Evolutionary conservation across 2,888 invertebrate species (phyloP), one percentile per base, ranked within the genome.

Genomic region (Smittia sp.): DNA sequence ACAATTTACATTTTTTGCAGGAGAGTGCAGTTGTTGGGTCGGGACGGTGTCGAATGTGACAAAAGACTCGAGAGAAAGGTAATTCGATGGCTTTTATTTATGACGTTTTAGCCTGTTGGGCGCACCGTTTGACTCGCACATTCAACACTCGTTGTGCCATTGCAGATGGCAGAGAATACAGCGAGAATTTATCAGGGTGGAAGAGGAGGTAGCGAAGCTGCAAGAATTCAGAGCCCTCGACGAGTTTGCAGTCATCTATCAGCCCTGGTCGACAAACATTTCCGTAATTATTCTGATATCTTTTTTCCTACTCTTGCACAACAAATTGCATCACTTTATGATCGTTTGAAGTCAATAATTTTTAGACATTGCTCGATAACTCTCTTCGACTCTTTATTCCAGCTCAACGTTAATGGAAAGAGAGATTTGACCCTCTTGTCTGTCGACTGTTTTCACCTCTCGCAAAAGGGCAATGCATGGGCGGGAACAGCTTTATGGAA

Each of bases 371-470:
- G n/a, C n/a, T n/a, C n/a, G n/a, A n/a, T n/a, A n/a, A n/a, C n/a
- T n/a, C n/a, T n/a, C n/a, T n/a, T n/a, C n/a, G n/a, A n/a, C n/a
- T n/a, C n/a, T n/a, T n/a, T n/a, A 11, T 63, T 27, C 25, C 27
- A 65, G 73, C 73, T 73, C n/a, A 77, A 66, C 3, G 72, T 77
- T 11, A 76, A 80, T 66, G 84, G 83, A 7, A 76, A 76, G 3
- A 77, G 79, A 0, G 86, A 86, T 79, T 79, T 81, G 73, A 79
- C 82, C 4, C 84, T 81, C 77, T 76, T 86, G 32, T 83, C 86
- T 0, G 78, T 78, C 15, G 87, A 87, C 77, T 86, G 87, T 77
- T 87, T 87, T 76, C 87, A 87, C 76, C 80, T 85, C 62, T 85
- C 85, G 76, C 86, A 87, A 77, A 85, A 85, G 77, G 80, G 81